Evolutionary conservation across 2,888 invertebrate species (phyloP), one percentile per base, ranked within the genome.

Genomic region (Rhimphoctona megacephalus): DNA sequence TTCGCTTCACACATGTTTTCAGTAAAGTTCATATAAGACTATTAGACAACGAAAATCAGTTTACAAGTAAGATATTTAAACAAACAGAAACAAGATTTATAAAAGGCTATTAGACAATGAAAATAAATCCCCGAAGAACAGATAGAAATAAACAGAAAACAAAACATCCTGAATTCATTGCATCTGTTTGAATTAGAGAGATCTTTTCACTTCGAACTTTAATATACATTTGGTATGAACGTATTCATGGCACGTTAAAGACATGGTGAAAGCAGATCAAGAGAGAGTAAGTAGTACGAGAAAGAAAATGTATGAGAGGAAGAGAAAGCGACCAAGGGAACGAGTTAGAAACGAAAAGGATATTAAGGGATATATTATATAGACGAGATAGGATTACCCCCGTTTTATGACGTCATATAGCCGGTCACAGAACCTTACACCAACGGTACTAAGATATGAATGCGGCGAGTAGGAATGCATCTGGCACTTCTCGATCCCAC

Each of bases 371-470:
- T 64, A 33, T 43, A 57, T 54, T 46, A 61, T 70, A 80, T 61
- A 73, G 82, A 39, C 81, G 70, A 81, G 83, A 87, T 86, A 88
- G 88, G 91, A 92, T 92, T 91, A 91, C 89, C 89, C 89, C 89
- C 83, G 86, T 90, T 91, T 92, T 88, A 92, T 89, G 90, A 90
- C 88, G 88, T 90, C 90, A 88, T 85, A 85, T 88, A 90, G 89
- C 89, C 72, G 46, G 70, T 54, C 69, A 52, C 87, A 74, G 74
- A 70, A 49, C 61, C 49, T 61, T 52, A 36, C 43, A n/a, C 64
- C 49, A 72, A 52, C 80, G 76, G 82, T 81, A 54, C 87, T 89
- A 88, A 88, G 89, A 90, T 90, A 89, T 88, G 88, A 88, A 89
- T 89, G 89, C 88, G 64, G 78, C 81, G 54, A 83, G 85, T 46